Conservation (phyloP, 2,113 vertebrate species). For the Poicephalus gulielmi region DNA sequence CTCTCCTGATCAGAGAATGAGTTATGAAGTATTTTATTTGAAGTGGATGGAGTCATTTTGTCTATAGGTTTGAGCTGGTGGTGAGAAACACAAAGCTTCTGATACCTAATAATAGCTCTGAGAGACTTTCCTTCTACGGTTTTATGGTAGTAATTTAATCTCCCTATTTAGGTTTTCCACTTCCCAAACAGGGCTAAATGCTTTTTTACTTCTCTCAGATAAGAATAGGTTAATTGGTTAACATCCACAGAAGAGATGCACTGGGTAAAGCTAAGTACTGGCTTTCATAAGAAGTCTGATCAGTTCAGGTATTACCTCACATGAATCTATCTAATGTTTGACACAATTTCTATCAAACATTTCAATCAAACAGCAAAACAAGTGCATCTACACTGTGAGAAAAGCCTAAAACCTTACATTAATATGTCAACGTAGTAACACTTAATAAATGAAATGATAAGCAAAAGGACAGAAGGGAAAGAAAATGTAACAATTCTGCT, state of each 20-base stretch:
- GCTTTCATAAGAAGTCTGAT: not conserved
- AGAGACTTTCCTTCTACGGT: not conserved
- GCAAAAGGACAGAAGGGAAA: not conserved
- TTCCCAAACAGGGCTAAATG: not conserved
- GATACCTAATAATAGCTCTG: not conserved
- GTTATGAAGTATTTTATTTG: not conserved
- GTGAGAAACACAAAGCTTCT: not conserved
- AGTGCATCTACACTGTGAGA: not conserved
- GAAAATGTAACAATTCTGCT: not conserved
- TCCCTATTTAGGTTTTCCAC: not conserved
- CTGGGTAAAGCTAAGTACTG: not conserved
- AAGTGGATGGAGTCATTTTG: not conserved
- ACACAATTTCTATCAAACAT: not conserved
- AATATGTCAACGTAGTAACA: not conserved
- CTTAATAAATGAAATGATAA: not conserved
- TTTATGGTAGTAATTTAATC: not conserved
- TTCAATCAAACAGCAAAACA: not conserved
- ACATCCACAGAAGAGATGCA: not conserved
- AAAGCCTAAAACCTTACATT: not conserved
- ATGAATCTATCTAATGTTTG: not conserved
- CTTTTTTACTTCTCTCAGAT: not conserved
- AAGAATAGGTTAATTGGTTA: not conserved
- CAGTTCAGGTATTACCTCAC: not conserved
- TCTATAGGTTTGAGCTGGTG: not conserved
- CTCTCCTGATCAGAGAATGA: not conserved